Evolutionary conservation across 2,888 invertebrate species (phyloP), one percentile per base, ranked within the genome.

Genomic region (Argynnis bischoffii): DNA sequence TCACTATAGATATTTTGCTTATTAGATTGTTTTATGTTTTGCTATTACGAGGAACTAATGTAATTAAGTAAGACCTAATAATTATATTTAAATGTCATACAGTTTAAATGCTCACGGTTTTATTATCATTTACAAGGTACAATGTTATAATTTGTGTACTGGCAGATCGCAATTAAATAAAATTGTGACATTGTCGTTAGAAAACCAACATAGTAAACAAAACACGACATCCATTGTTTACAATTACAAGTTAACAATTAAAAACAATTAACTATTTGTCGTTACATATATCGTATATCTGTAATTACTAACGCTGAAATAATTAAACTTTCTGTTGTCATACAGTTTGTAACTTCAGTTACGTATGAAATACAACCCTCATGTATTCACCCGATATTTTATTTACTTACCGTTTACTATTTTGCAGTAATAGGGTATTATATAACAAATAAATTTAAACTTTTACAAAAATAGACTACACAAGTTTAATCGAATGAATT

Each of bases 401-500:
- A 41, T 1, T 5, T 57, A 15, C 35, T n/a, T 4, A 13, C 0
- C 46, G 14, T 47, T 21, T 57, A 11, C 1, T 14, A n/a, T 47
- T 57, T 21, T 6, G 6, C 15, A 18, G 2, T 1, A 46, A 26
- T 3, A 6, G 16, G 48, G 26, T 60, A 50, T 35, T n/a, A n/a
- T 50, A 51, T 51, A n/a, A 35, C 48, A 61, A 51, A 51, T 14
- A 50, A 50, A 4, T 16, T 31, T 11, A 53, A 54, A 46, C 21
- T 55, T 66, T 55, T 50, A 60, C 64, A 35, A 56, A 46, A 60
- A 50, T 47, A 21, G n/a, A 18, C 56, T 15, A 18, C 56, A 64
- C 41, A 59, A 64, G 81, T 80, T 82, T 83, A 85, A 87, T 85
- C 79, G 84, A 85, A 85, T 85, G 87, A 85, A 87, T 89, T 88